Percentiles rank a stretch among this genome's conserved stretches.
These are phyloP conservation scores for Eledona agricola DNA, from an alignment of 2,888 invertebrate genomes.

Conservation along the genomic window DNA sequence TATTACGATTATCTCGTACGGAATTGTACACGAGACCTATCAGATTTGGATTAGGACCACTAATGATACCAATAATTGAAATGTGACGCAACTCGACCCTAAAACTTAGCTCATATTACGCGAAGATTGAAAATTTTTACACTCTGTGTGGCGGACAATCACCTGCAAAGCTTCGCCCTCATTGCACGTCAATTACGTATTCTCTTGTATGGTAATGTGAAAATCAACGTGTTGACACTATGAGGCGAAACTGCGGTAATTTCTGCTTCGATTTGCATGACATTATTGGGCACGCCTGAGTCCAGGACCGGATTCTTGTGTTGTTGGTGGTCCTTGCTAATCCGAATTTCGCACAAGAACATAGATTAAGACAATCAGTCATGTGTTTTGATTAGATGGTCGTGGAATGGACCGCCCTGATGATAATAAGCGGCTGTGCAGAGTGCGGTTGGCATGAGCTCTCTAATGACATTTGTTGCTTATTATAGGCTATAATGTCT, in stretches of 20 bases:
- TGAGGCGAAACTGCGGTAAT: slow-evolving; percentile 17
- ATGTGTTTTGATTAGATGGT: slow-evolving; percentile 34
- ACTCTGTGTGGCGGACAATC: slow-evolving; percentile 10
- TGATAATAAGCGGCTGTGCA: slow-evolving; percentile 32
- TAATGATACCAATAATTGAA: too few species aligned
- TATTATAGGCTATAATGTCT: background rate
- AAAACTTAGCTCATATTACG: too few species aligned
- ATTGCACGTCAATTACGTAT: slow-evolving; percentile 17
- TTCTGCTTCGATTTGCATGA: slow-evolving; percentile 27
- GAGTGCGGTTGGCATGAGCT: slow-evolving; percentile 2
- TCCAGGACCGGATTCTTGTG: slow-evolving; percentile 5
- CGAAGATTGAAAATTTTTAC: slow-evolving; percentile 3
- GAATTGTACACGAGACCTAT: too few species aligned
- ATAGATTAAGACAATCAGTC: slow-evolving; percentile 19
- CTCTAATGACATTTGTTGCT: slow-evolving; percentile 15
- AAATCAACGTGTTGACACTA: slow-evolving; percentile 24
- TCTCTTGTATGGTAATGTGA: slow-evolving; percentile 29
- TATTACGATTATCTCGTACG: too few species aligned
- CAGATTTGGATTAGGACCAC: too few species aligned
- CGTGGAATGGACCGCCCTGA: slow-evolving; percentile 34
- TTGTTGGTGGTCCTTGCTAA: slow-evolving; percentile 27
- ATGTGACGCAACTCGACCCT: too few species aligned
- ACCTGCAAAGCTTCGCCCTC: slow-evolving; percentile 15
- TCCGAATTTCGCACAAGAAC: slow-evolving; percentile 26
- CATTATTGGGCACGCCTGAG: slow-evolving; percentile 21